Evolutionary conservation across 2,888 invertebrate genomes (phyloP), one percentile per base, ranked within the genome.

Genomic region (Scaptomyza caliginosa): DNA sequence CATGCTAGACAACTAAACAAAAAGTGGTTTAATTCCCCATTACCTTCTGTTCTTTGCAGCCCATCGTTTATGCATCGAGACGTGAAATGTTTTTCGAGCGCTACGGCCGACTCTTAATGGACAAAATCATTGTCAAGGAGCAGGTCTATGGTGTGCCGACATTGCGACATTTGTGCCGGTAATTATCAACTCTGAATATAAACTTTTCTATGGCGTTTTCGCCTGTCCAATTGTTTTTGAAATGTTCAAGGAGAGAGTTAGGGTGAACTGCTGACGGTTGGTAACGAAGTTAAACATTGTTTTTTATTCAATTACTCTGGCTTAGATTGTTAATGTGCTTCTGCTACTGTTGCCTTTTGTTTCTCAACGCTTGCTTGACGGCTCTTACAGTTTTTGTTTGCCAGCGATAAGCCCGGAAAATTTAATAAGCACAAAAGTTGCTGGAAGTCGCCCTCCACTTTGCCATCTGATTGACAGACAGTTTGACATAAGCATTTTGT

Each of bases 91-190:
- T 92, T 50, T 79, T 90, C 42, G 77, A 90, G 54, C 90, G 89
- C 70, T 92, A 91, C 57, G 90, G 90, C 40, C 67, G 75, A 8
- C 77, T 92, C 38, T 67, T 92, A 57, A 74, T 89, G 59, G 91
- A 91, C 67, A 89, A 88, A 70, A 89, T 92, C 55, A 82, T 92
- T 67, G 78, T 59, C 43, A 83, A 78, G 69, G 89, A 91, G 32
- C 90, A 90, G 79, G 90, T 91, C 23, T 92, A 89, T 65, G 91
- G 92, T 17, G 89, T 91, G 50, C 90, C 91, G n/a, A 94, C 95
- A 76, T 91, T 97, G 56, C 95, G 95, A 74, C 96, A 96, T 90
- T 90, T 96, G 3, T 94, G 95, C 78, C 93, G 92, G 91, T 91
- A 74, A 88, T 90, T 90, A 74, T 65, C 52, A 79, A 67, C 67